Evolutionary conservation across 2,888 invertebrate species (phyloP), one percentile per base, ranked within the genome.

Genomic region (Meta bourneti): DNA sequence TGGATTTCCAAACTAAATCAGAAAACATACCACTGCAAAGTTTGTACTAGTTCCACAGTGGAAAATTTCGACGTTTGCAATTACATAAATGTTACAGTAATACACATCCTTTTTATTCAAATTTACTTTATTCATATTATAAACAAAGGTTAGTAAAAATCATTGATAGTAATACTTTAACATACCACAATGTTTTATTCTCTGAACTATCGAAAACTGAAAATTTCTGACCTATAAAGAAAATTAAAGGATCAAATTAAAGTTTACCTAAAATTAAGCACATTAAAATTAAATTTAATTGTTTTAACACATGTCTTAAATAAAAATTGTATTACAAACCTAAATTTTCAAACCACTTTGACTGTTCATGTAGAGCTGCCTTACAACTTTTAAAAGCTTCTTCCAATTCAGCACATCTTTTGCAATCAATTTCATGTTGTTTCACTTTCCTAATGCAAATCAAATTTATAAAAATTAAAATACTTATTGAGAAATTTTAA

Each of bases 271-370:
- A 78, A 19, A 69, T 49, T 7, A 70, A n/a, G 13, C 4, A 49
- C 8, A n/a, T 16, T n/a, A 79, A 69, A 9, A 9, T 9, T 9
- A 51, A n/a, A n/a, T 52, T 78, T 78, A 78, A 2, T 52, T 4
- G 52, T 16, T 78, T 69, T 69, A 61, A 61, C 0, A 69, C 1
- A 80, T 69, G 48, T 49, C n/a, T 16, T 49, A 48, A 48, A 49
- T 51, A 77, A 49, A 11, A 49, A 49, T n/a, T 5, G 8, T n/a
- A 61, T 19, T 49, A 19, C 88, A 51, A 34, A 91, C 91, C 91
- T 78, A 91, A 20, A 87, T 72, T 91, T 87, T 91, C 91, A 78
- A 91, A 88, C 61, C 61, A 79, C 52, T 87, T 82, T 77, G 91
- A 83, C 69, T 91, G 91, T 34, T 91, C 91, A 72, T 78, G 51